Base-by-base conservation (phyloP, 2,888 invertebrate genomes). In the Dynastes grantii region DNA sequence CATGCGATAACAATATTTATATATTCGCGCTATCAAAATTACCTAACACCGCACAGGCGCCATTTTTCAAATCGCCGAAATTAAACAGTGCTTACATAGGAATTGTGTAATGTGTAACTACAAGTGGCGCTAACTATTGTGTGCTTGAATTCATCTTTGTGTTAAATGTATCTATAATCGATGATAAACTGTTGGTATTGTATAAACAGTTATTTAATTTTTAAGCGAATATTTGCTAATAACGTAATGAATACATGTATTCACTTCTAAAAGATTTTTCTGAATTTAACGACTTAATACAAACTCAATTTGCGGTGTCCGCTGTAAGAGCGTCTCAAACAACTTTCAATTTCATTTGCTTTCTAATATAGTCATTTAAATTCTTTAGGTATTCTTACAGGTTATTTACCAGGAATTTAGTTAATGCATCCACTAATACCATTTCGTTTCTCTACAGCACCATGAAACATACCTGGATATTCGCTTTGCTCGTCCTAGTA, bases 391-490 rank as follows among this genome's bases (percentile, higher is more conserved):
- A 22, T 40, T n/a, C 32, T 67, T 51, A 27, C 8, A 58, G 68
- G 37, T 77, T 49, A 37, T 32, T 37, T 53, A 55, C 55, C 65
- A 27, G 37, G 11, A 51, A 37, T 58, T 37, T 53, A 71, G 2
- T 40, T 70, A 71, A 40, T 32, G 22, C 11, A 55, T 32, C 53
- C 29, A 22, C 55, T 58, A 22, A 58, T 22, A 58, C 22, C n/a
- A 2, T 53, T 70, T 70, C n/a, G 11, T 53, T 68, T 76, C 6
- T 67, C 16, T 65, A 22, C 75, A 79, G 76, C 64, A 71, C 83
- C 81, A 88, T 88, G 88, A 86, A 82, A 82, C 85, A 85, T 81
- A 78, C 85, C 76, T 85, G 85, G 83, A 83, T 83, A 76, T 81
- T 85, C 32, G 84, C 83, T 73, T 76, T 87, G 63, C 80, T 86